These are phyloP conservation scores for Nomia melanderi DNA, from an alignment of 1,140 invertebrate species.

Conservation along the genomic window DNA sequence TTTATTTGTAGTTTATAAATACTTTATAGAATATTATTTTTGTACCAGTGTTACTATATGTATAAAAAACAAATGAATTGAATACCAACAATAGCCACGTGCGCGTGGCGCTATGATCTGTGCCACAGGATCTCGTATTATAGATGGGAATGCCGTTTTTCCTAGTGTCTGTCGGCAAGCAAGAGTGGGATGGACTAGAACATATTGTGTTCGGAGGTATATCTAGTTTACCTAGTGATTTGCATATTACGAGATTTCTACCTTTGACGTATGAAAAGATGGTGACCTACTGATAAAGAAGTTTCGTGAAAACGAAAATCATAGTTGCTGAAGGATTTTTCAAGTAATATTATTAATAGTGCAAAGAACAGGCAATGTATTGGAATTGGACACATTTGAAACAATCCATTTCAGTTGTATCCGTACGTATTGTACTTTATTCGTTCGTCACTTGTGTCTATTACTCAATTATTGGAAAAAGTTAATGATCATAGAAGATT, in stretches of 20 bases:
- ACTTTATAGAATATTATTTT: too few species aligned
- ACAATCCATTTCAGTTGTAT: conserved; percentile 11
- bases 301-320: conserved; percentile 67
- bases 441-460: background rate
- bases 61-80: too few species aligned
- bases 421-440: conserved; percentile 22
- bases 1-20: too few species aligned
- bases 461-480: conserved; percentile 10
- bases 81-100: too few species aligned
- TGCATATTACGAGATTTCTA: conserved; percentile 45
- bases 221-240: conserved; percentile 43
- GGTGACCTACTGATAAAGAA: conserved; percentile 67
- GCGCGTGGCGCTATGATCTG: too few species aligned
- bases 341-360: conserved; percentile 20
- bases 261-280: conserved; percentile 68
- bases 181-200: too few species aligned
- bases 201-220: background rate
- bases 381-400: conserved; percentile 13
- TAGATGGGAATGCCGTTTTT: too few species aligned
- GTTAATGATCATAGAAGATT: conserved; percentile 2
- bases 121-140: too few species aligned
- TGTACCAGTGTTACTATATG: too few species aligned
- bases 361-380: conserved; percentile 17
- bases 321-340: conserved; percentile 35
- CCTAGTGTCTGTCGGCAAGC: too few species aligned